Percentiles rank a stretch among this genome's conserved stretches.
Conservation (phyloP, 2,888 invertebrate genomes). For the Microctonus aethiopoides region DNA sequence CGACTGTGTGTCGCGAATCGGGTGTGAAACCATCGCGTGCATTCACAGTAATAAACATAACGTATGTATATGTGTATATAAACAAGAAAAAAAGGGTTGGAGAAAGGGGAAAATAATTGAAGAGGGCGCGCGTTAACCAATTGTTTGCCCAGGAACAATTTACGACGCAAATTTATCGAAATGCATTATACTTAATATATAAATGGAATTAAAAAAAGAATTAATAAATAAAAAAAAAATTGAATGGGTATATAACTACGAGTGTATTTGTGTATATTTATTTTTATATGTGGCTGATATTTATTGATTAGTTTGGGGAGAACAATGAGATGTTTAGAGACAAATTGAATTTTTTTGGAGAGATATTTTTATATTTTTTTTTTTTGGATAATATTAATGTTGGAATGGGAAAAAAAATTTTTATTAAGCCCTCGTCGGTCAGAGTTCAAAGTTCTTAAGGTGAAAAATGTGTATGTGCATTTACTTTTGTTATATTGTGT, state of each 20-base stretch:
- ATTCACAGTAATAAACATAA: slow-evolving; percentile 30
- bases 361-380: no score
- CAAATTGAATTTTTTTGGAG: slow-evolving; percentile 14
- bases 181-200: no score
- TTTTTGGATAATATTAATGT: neutral
- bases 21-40: slow-evolving; percentile 33
- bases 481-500: no score
- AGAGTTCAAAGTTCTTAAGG: slow-evolving; percentile 25
- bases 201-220: slow-evolving; percentile 15
- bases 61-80: no score
- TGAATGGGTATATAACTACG: neutral
- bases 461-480: neutral
- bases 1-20: slow-evolving; percentile 17
- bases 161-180: slow-evolving; percentile 26
- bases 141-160: slow-evolving; percentile 28
- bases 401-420: slow-evolving; percentile 19
- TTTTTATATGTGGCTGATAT: neutral
- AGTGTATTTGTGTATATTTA: neutral
- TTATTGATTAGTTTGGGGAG: slow-evolving; percentile 27
- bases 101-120: neutral
- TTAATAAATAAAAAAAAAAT: neutral
- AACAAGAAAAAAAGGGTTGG: neutral
- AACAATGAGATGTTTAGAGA: slow-evolving; percentile 30
- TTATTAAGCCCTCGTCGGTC: slow-evolving; percentile 16
- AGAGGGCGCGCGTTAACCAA: slow-evolving; percentile 25